Conservation (phyloP, 2,113 vertebrate genomes). For the Bubo scandiacus region DNA sequence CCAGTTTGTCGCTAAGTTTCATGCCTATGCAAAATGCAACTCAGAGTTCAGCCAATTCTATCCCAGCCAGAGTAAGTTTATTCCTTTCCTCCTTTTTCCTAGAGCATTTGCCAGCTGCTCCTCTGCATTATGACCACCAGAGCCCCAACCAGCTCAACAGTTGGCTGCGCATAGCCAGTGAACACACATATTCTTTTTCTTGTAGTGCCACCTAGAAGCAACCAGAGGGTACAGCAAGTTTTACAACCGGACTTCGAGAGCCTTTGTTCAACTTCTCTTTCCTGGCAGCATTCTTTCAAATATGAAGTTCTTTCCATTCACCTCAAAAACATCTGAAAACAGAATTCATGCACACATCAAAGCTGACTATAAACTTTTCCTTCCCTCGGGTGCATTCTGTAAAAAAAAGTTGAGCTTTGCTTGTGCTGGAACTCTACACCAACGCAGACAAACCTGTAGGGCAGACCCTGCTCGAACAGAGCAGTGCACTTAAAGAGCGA, state of each 20-base stretch:
- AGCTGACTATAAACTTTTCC: neutral
- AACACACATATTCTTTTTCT: conserved; percentile 16
- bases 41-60: neutral
- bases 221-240: conserved; percentile 20
- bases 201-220: conserved; percentile 63
- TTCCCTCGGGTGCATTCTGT: neutral
- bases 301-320: neutral
- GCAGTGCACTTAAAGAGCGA: fast-evolving
- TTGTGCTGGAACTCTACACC: neutral
- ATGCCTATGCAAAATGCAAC: neutral
- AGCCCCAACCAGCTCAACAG: neutral
- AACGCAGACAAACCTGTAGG: neutral
- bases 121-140: neutral
- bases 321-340: neutral
- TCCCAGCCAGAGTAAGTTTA: neutral
- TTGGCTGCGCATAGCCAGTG: neutral
- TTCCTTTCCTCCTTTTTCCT: neutral
- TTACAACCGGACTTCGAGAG: neutral
- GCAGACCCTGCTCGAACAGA: neutral
- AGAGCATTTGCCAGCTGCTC: neutral
- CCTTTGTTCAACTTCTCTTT: neutral
- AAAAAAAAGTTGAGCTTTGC: neutral
- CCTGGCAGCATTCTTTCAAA: neutral
- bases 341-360: neutral
- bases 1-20: neutral